Percentiles rank a stretch among this genome's conserved stretches.
Conservation (phyloP, 1,140 invertebrate species). For the Rhyacophila brunnea region DNA sequence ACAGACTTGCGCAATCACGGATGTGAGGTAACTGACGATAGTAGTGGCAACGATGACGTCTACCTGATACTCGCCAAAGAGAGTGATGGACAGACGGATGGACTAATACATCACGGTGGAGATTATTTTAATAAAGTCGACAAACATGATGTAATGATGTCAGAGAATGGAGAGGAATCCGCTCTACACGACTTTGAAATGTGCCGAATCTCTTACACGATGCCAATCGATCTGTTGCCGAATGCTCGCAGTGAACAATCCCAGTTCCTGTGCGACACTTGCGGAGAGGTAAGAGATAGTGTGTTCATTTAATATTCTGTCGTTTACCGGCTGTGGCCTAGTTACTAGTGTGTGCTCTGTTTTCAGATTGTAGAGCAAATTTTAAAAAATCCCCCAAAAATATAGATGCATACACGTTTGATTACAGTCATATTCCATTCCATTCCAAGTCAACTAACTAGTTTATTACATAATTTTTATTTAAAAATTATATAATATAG, state of each 20-base stretch:
- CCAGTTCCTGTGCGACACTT: conserved; percentile 14
- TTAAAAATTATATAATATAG: no score
- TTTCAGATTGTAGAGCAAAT: no score
- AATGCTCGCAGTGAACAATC: conserved; percentile 5
- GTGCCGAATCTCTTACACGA: not conserved
- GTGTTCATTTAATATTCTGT: no score
- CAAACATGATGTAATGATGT: not conserved
- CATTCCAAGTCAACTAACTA: no score
- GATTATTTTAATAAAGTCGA: no score
- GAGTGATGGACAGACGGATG: conserved; percentile 2
- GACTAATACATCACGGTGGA: no score
- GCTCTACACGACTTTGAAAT: conserved; percentile 7
- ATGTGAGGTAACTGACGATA: conserved; percentile 47
- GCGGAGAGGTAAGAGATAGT: conserved; percentile 21
- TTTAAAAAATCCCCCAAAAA: no score
- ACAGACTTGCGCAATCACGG: conserved; percentile 43
- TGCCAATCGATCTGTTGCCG: not conserved
- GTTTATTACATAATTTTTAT: no score
- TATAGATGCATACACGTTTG: no score
- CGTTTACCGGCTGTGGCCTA: no score
- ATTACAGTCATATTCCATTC: no score
- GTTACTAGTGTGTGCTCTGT: no score
- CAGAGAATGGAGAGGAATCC: not conserved
- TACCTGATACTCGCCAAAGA: conserved; percentile 35
- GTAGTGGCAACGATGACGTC: conserved; percentile 39